Evolutionary conservation across 2,888 invertebrate species (phyloP).

Genomic region (Platypus cylindrus): DNA sequence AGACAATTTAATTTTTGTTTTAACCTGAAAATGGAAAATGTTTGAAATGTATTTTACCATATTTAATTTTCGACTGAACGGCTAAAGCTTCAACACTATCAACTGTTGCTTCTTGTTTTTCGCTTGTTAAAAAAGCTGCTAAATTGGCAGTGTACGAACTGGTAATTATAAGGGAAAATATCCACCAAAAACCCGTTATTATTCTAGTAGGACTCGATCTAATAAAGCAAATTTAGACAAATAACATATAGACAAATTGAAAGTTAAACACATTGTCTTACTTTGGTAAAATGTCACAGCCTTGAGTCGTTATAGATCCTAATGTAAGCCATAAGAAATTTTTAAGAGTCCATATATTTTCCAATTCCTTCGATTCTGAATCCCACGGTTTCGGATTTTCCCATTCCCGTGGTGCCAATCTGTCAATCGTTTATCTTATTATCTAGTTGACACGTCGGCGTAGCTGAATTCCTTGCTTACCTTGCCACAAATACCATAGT

Average conservation of each 20-base stretch:
- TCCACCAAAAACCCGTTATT: slow-evolving; percentile 86
- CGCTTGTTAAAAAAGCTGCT: slow-evolving; percentile 84
- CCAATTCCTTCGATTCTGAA: slow-evolving; percentile 71
- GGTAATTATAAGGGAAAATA: slow-evolving; percentile 76
- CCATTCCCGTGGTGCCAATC: slow-evolving; percentile 85
- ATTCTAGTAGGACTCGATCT: slow-evolving; percentile 83
- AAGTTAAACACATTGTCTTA: too few species aligned
- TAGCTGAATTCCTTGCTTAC: slow-evolving; percentile 20
- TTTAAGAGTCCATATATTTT: slow-evolving; percentile 77
- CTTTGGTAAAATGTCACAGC: slow-evolving; percentile 86
- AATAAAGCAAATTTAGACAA: slow-evolving; percentile 11
- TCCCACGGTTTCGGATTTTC: slow-evolving; percentile 88
- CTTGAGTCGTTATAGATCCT: slow-evolving; percentile 87
- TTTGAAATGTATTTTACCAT: slow-evolving; percentile 54
- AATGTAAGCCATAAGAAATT: slow-evolving; percentile 92
- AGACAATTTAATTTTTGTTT: not conserved
- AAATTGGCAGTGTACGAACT: slow-evolving; percentile 92
- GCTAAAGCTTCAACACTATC: slow-evolving; percentile 84
- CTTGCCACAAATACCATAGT: slow-evolving; percentile 66
- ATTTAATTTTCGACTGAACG: slow-evolving; percentile 88
- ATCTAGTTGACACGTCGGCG: too few species aligned
- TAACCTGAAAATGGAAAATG: too few species aligned
- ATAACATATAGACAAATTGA: too few species aligned
- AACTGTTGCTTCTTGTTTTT: slow-evolving; percentile 77
- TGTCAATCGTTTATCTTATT: slow-evolving; percentile 36